Conservation (phyloP, 2,888 invertebrate species). For the Lochmaea crataegi region DNA sequence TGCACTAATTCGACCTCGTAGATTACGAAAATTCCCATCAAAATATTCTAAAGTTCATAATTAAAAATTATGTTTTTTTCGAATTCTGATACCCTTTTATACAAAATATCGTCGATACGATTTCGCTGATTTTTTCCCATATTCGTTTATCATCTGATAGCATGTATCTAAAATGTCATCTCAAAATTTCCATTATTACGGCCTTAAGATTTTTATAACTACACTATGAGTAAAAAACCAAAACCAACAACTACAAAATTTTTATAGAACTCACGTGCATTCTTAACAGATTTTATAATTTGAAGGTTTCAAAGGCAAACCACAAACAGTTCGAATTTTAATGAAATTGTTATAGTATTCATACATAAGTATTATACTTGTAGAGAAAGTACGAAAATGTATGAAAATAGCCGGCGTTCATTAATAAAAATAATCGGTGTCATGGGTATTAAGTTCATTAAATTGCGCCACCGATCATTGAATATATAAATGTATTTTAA, state of each 20-base stretch:
- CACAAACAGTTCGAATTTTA: not conserved
- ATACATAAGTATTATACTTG: not conserved
- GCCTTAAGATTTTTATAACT: not conserved
- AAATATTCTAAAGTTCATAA: too few relatives aligned
- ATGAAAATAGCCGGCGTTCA: not conserved
- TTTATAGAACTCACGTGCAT: too few relatives aligned
- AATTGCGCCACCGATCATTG: not conserved
- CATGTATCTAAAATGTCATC: too few relatives aligned
- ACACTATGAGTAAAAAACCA: not conserved
- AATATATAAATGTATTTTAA: not conserved
- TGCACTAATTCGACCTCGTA: too few relatives aligned
- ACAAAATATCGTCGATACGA: too few relatives aligned
- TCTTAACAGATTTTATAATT: not conserved
- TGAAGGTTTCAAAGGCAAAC: not conserved
- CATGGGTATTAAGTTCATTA: not conserved
- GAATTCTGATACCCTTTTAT: too few relatives aligned
- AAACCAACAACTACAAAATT: too few relatives aligned
- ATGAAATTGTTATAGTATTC: not conserved
- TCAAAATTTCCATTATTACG: too few relatives aligned
- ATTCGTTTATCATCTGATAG: too few relatives aligned
- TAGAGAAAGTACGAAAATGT: not conserved
- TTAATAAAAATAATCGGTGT: conserved; percentile 4
- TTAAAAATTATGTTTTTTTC: too few relatives aligned
- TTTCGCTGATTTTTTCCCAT: too few relatives aligned
- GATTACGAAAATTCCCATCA: too few relatives aligned